These are phyloP conservation scores for Neodiprion fabricii DNA, from an alignment of 1,140 invertebrate genomes.

Conservation along the genomic window DNA sequence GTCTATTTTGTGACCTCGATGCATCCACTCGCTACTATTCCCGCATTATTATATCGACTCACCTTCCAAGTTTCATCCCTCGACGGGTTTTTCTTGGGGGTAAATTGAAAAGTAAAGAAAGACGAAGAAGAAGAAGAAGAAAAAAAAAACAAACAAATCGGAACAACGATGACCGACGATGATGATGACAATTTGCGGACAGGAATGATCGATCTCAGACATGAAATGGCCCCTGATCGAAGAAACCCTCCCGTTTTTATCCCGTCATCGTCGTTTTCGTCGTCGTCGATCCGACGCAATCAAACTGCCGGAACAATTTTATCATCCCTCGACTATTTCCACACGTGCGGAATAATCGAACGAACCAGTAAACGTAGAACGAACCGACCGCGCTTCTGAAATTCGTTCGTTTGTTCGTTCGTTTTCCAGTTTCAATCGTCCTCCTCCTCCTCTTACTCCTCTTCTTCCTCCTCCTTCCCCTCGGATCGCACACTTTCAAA, in stretches of 20 bases:
- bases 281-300: too few relatives aligned
- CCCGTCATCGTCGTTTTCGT: too few relatives aligned
- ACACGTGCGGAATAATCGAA: background rate
- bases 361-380: too few relatives aligned
- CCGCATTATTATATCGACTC: constrained; percentile 6
- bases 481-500: background rate
- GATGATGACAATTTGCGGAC: too few relatives aligned
- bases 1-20: constrained; percentile 44
- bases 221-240: too few relatives aligned
- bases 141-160: constrained; percentile 2
- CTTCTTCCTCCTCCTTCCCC: too few relatives aligned
- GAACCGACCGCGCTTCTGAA: too few relatives aligned
- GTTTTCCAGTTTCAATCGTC: background rate
- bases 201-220: too few relatives aligned
- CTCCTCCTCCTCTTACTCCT: too few relatives aligned
- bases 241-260: too few relatives aligned
- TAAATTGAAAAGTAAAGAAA: constrained; percentile 9
- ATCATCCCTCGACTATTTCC: background rate
- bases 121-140: constrained; percentile 14
- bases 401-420: background rate
- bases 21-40: constrained; percentile 38
- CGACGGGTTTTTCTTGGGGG: background rate
- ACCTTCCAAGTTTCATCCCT: constrained; percentile 28
- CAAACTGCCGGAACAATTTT: background rate
- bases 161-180: background rate